Conservation (phyloP, 2,797 vertebrate species). For the Rousettus madagascariensis region DNA sequence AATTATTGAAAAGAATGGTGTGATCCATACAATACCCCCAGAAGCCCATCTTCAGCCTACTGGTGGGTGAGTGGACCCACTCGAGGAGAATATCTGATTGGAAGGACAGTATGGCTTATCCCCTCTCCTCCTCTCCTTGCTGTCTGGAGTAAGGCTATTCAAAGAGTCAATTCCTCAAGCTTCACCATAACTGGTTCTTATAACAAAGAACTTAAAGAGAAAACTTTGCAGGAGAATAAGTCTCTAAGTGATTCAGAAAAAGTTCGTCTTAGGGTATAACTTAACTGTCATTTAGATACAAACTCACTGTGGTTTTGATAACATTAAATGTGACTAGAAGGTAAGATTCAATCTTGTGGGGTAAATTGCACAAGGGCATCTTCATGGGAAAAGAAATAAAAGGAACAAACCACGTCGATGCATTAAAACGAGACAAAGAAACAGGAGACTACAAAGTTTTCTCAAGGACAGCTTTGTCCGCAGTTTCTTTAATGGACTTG, state of each 20-base stretch:
- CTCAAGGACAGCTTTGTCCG: not conserved
- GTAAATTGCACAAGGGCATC: constrained; percentile 33
- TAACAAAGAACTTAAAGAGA: not conserved
- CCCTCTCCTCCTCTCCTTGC: not conserved
- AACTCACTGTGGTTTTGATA: constrained; percentile 31
- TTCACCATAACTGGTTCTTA: not conserved
- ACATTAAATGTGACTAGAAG: constrained; percentile 16
- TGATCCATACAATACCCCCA: accelerated
- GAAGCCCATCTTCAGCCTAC: not conserved
- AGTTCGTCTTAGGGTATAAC: not conserved
- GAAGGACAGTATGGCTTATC: not conserved
- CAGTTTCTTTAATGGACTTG: not conserved
- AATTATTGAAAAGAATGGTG: not conserved
- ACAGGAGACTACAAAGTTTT: not conserved
- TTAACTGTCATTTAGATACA: not conserved
- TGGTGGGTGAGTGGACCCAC: not conserved
- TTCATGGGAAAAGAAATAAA: constrained; percentile 13
- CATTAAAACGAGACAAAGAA: constrained; percentile 16
- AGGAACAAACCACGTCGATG: not conserved
- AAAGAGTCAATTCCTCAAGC: not conserved
- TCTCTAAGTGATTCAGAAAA: not conserved
- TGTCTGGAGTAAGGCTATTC: not conserved
- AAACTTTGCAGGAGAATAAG: constrained; percentile 7
- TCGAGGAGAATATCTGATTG: not conserved
- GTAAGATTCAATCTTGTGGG: not conserved